Conservation (phyloP, 1,140 invertebrate species). For the Brachionus asplanchnoidis region DNA sequence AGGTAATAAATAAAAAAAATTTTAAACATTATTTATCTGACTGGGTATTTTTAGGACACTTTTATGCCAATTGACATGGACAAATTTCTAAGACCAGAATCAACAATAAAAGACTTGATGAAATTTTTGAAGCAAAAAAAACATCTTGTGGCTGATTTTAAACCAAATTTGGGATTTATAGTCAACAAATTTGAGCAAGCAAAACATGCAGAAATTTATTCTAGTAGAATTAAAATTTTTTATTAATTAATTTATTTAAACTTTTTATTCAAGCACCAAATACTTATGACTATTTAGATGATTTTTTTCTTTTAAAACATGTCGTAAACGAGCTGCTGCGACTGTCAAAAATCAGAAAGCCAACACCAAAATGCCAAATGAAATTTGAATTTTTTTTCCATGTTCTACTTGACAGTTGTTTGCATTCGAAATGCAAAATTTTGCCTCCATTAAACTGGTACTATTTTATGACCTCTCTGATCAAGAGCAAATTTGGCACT, state of each 20-base stretch:
- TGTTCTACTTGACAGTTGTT: neutral
- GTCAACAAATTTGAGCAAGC: neutral
- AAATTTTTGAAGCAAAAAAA: conserved; percentile 16
- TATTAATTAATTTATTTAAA: too few relatives aligned
- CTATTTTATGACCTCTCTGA: conserved; percentile 19
- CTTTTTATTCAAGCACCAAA: neutral
- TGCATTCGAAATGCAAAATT: neutral
- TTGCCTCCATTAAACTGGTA: conserved; percentile 33
- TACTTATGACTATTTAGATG: conserved; percentile 27
- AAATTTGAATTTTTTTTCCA: conserved; percentile 19
- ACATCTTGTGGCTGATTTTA: neutral
- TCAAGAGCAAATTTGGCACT: conserved; percentile 16
- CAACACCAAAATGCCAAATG: neutral
- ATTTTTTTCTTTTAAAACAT: conserved; percentile 8
- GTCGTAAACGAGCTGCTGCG: neutral
- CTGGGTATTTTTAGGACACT: neutral
- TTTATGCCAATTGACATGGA: conserved; percentile 8
- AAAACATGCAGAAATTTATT: neutral
- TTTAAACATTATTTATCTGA: neutral
- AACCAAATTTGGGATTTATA: neutral
- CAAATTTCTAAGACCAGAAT: conserved; percentile 10
- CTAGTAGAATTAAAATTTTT: neutral
- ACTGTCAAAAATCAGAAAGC: neutral
- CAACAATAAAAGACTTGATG: conserved; percentile 2
- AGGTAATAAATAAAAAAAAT: neutral